A percentile compares a stretch with the other conserved stretches of the same genome.
These are phyloP conservation scores for Ashinkailepas kermadecensis DNA, from an alignment of 2,888 invertebrate species.

Conservation along the genomic window DNA sequence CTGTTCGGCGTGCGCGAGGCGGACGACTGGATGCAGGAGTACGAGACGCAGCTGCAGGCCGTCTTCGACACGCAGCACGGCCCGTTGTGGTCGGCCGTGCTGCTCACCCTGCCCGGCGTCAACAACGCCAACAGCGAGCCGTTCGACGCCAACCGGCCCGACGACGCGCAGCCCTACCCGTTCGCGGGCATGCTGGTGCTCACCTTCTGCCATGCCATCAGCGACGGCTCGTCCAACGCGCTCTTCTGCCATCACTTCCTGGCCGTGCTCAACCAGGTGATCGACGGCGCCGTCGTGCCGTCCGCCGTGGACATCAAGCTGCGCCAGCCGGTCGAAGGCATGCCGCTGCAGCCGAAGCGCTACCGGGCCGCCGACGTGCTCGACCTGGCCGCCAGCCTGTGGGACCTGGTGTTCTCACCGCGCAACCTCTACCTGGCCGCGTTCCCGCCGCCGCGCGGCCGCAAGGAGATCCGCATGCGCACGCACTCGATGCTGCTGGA, in stretches of 20 bases:
- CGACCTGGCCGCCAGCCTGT: not conserved
- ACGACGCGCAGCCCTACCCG: not conserved
- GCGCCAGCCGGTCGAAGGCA: constrained; percentile 13
- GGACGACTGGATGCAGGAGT: constrained; percentile 23
- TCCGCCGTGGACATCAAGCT: constrained; percentile 29
- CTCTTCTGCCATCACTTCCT: constrained; percentile 33
- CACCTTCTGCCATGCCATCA: constrained; percentile 33
- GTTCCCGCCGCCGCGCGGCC: constrained; percentile 25
- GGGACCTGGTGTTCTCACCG: constrained; percentile 25
- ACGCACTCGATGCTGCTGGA: constrained; percentile 30
- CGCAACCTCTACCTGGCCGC: constrained; percentile 28
- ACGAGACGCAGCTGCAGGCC: constrained; percentile 21
- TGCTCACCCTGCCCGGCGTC: constrained; percentile 20
- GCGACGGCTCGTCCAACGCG: constrained; percentile 34
- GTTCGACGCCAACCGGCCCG: not conserved
- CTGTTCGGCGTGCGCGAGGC: not conserved
- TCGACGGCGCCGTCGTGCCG: constrained; percentile 28
- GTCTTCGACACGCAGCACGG: constrained; percentile 24
- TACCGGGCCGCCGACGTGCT: not conserved
- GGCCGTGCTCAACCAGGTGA: constrained; percentile 31
- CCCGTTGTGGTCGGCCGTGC: constrained; percentile 23
- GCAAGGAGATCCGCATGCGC: constrained; percentile 28
- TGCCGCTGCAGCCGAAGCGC: not conserved
- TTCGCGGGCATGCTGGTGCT: constrained; percentile 13
- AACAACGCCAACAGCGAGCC: constrained; percentile 9